These are phyloP conservation scores for Toxonevra muliebris DNA, from an alignment of 2,888 invertebrate genomes.

Conservation along the genomic window DNA sequence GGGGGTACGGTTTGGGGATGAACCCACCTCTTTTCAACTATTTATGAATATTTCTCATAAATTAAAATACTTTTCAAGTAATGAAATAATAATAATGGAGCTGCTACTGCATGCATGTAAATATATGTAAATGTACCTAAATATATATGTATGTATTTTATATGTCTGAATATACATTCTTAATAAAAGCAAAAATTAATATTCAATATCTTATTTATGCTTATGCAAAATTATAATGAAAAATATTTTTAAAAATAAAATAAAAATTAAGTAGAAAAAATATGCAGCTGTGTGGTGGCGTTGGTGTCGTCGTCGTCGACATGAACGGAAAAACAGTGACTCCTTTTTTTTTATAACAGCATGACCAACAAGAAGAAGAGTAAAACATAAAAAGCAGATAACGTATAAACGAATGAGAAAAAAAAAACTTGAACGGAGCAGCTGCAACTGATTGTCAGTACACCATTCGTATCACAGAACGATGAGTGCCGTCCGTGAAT, in stretches of 20 bases:
- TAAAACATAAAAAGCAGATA: conserved; percentile 7
- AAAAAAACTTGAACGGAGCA: conserved; percentile 26
- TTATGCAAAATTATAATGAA: neutral
- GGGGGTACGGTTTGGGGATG: no score
- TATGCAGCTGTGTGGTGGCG: conserved; percentile 35
- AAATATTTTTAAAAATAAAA: neutral
- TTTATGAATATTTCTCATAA: no score
- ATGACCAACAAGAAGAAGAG: neutral
- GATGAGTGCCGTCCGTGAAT: neutral
- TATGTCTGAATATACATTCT: neutral
- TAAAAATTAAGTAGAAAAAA: conserved; percentile 1
- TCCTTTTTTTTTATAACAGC: neutral
- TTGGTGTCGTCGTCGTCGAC: conserved; percentile 18
- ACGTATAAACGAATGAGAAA: neutral
- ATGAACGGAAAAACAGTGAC: conserved; percentile 2
- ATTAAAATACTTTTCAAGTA: no score
- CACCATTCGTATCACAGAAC: neutral
- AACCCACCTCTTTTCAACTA: no score
- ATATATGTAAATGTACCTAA: neutral
- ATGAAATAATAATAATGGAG: no score
- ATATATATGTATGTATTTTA: neutral
- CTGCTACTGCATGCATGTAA: no score
- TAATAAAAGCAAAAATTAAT: neutral
- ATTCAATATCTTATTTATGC: neutral
- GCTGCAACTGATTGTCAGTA: conserved; percentile 40